Evolutionary conservation across 2,113 vertebrate species (phyloP), one percentile per base, ranked within the genome.

Genomic region (Macroglossus sobrinus): DNA sequence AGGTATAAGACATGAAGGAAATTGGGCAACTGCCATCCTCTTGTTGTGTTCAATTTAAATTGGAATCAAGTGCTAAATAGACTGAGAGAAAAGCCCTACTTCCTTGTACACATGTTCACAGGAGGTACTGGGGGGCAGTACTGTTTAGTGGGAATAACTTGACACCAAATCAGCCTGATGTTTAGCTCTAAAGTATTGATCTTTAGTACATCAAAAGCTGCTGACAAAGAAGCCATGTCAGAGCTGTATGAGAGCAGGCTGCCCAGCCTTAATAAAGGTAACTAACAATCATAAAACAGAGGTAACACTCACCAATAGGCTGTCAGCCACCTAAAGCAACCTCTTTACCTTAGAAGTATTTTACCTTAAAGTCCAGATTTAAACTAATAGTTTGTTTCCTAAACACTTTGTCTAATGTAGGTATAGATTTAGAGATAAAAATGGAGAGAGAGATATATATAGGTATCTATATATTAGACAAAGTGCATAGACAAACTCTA

Each of bases 351-450:
- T 50, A 50, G 53, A 94, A 84, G 30, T 16, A 6, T 79, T 95
- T 84, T 26, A 66, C 6, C 71, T 93, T 53, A 64, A 94, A 14
- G 3, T 22, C 14, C 16, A 93, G 22, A 66, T 91, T 88, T 86
- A 84, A 92, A 79, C 72, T 75, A 89, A 24, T 89, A 88, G 33
- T 57, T 93, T 26, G 28, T 92, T 91, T 85, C 26, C 45, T 72
- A 72, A 91, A 66, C 24, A 64, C 24, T 80, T 94, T 71, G n/a
- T 84, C 24, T 45, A 94, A 59, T 82, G 40, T n/a, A 74, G 2
- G 59, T 3, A 72, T 53, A 40, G 3, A 26, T 69, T 45, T 81
- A 68, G n/a, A 87, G 19, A 64, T 4, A 30, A 7, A 82, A 10
- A 84, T 15, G 47, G 2, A 57, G 22, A 71, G 14, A 55, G 13